Evolutionary conservation across 2,113 vertebrate species (phyloP).

Genomic region (Anseranas semipalmata): DNA sequence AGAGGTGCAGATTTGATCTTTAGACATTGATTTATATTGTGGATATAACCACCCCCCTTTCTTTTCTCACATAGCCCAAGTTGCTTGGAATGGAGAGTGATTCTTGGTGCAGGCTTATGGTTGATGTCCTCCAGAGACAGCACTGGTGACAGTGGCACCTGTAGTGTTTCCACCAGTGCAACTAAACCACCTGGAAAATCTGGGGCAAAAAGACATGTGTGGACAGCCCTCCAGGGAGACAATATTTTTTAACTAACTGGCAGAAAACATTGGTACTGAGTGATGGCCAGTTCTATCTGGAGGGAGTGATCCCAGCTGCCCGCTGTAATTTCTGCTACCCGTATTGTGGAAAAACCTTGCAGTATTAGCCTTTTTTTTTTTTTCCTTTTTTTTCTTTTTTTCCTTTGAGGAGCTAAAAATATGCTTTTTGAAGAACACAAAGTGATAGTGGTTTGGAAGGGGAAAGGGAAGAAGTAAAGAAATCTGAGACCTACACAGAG

Average conservation of each 20-base stretch:
- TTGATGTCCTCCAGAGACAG: background rate
- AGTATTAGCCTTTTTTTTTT: background rate
- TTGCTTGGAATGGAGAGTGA: background rate
- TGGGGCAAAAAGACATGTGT: background rate
- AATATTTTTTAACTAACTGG: background rate
- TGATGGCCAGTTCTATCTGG: background rate
- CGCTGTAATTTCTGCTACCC: background rate
- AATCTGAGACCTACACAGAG: background rate
- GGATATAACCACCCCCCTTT: background rate
- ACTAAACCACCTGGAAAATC: background rate
- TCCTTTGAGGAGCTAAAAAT: constrained; percentile 2
- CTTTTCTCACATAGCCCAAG: background rate
- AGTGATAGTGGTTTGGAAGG: background rate
- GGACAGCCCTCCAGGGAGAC: background rate
- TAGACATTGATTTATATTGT: background rate
- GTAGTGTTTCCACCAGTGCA: background rate
- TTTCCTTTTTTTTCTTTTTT: background rate
- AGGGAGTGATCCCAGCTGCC: background rate
- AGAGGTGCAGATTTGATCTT: background rate
- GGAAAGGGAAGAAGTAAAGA: background rate
- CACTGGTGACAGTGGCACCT: background rate
- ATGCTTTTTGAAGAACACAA: background rate
- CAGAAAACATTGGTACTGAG: background rate
- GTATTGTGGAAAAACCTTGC: background rate
- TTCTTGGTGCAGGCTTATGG: background rate